Evolutionary conservation across 2,888 invertebrate species (phyloP).

Genomic region (Polyommatus iphigenia): DNA sequence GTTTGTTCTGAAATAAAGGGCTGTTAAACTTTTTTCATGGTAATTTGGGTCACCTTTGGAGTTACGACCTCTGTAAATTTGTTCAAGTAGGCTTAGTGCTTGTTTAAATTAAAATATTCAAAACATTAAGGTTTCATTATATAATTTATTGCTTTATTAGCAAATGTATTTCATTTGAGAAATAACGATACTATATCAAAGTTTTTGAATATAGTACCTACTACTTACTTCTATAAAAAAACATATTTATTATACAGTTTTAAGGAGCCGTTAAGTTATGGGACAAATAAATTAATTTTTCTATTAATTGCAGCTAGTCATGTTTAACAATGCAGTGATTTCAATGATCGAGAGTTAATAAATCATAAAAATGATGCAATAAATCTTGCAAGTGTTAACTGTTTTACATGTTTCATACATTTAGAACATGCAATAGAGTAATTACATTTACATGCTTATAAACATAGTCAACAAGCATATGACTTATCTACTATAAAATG

Average conservation of each 20-base stretch:
- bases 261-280: too few species aligned
- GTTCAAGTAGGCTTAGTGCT: conserved; percentile 74
- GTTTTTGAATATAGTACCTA: background rate
- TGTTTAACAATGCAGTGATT: conserved; percentile 47
- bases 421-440: conserved; percentile 26
- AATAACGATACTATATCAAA: background rate
- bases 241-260: too few species aligned
- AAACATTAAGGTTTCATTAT: background rate
- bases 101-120: conserved; percentile 47
- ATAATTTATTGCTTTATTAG: background rate
- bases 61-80: conserved; percentile 74
- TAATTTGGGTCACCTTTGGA: conserved; percentile 79
- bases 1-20: conserved; percentile 79
- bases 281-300: background rate
- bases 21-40: conserved; percentile 78
- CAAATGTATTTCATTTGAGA: background rate
- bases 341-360: conserved; percentile 15
- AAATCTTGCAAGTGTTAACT: conserved; percentile 27
- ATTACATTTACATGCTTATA: conserved; percentile 28
- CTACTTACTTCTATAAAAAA: too few species aligned
- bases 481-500: background rate
- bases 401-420: conserved; percentile 28
- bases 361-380: conserved; percentile 22
- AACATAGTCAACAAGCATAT: conserved; percentile 20
- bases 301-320: background rate